phyloP scores from a whole-genome alignment of 2,888 invertebrate genomes.

The Sinodicranocentrus sp. region DNA sequence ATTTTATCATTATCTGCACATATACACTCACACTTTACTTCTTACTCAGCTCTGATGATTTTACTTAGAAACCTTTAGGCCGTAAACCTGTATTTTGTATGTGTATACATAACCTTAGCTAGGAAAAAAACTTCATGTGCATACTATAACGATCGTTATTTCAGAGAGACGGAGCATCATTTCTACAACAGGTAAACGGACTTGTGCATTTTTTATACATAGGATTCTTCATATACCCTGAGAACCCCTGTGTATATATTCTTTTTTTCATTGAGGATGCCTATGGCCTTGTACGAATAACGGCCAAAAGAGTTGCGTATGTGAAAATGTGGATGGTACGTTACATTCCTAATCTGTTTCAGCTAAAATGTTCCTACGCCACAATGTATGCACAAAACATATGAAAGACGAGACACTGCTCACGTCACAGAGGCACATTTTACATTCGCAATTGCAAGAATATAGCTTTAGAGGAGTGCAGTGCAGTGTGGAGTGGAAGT shows the following conservation, averaged over 20 bases:
- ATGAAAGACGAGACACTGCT: not conserved
- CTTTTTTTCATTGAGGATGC: conserved; percentile 15
- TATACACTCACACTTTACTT: no score
- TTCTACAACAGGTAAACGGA: conserved; percentile 58
- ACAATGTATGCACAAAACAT: not conserved
- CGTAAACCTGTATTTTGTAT: conserved; percentile 6
- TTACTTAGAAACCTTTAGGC: not conserved
- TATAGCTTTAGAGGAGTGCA: no score
- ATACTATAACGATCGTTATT: no score
- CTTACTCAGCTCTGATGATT: no score
- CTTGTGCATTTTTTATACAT: conserved; percentile 23
- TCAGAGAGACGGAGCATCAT: no score
- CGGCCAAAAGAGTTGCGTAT: conserved; percentile 53
- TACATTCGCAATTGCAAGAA: no score
- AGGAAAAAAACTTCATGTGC: no score
- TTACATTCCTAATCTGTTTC: not conserved
- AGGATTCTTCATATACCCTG: not conserved
- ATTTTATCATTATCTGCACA: no score
- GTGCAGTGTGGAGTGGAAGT: not conserved
- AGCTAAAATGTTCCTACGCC: not conserved
- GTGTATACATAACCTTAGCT: conserved; percentile 7
- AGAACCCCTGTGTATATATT: not conserved
- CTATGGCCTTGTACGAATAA: conserved; percentile 65
- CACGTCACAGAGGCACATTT: not conserved
- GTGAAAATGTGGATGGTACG: conserved; percentile 12